Evolutionary conservation across 2,797 vertebrate genomes (phyloP).

Genomic region (Poeciliopsis turneri): DNA sequence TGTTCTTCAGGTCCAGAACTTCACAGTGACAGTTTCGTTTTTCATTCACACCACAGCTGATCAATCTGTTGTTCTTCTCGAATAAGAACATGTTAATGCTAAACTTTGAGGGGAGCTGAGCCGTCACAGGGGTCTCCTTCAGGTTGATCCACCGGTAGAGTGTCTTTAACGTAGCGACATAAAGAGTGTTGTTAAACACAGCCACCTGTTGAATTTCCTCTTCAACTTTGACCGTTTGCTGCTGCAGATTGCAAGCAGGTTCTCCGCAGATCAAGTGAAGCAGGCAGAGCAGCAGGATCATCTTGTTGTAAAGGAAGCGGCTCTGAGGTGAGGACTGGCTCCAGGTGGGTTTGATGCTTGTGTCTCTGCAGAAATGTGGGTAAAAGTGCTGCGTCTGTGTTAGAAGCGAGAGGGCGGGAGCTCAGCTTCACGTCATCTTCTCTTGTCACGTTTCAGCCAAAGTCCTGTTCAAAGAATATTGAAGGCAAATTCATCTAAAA

Average conservation of each 20-base stretch:
- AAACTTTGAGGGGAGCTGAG: too few relatives aligned
- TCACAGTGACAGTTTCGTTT: slow-evolving; percentile 62
- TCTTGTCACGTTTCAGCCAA: too few relatives aligned
- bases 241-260: slow-evolving; percentile 16
- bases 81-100: background rate
- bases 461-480: too few relatives aligned
- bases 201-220: too few relatives aligned
- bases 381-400: too few relatives aligned
- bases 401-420: background rate
- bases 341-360: too few relatives aligned
- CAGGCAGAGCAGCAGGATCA: slow-evolving; percentile 46
- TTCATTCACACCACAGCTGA: slow-evolving; percentile 65
- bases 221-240: too few relatives aligned
- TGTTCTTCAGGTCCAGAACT: slow-evolving; percentile 58
- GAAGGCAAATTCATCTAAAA: too few relatives aligned
- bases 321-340: background rate
- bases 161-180: slow-evolving; percentile 73
- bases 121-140: too few relatives aligned
- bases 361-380: background rate
- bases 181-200: too few relatives aligned
- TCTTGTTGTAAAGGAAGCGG: slow-evolving; percentile 6
- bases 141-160: slow-evolving; percentile 4
- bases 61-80: slow-evolving; percentile 26
- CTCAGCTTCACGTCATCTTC: too few relatives aligned
- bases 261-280: slow-evolving; percentile 19